Percentiles rank a stretch among this genome's conserved stretches.
These are phyloP conservation scores for Leptobrachium leishanense DNA, from an alignment of 2,113 vertebrate species.

Conservation along the genomic window DNA sequence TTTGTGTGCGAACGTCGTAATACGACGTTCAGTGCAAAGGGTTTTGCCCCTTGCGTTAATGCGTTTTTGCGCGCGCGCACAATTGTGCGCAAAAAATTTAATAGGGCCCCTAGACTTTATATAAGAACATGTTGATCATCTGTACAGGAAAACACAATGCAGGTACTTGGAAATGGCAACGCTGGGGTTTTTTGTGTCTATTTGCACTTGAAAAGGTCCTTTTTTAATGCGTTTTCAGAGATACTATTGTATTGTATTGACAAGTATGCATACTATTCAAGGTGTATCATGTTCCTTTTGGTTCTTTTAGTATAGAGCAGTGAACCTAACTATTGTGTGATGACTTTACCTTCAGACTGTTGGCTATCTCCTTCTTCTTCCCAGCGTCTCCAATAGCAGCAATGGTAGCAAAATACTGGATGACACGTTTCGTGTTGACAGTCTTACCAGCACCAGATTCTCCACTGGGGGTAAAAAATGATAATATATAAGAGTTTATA, in stretches of 20 bases:
- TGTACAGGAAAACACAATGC: too few species aligned
- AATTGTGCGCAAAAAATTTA: too few species aligned
- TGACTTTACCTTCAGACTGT: constrained; percentile 2
- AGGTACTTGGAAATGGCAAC: too few species aligned
- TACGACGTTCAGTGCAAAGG: too few species aligned
- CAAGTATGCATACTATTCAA: neutral
- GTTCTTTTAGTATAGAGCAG: too few species aligned
- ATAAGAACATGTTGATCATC: too few species aligned
- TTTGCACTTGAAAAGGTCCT: too few species aligned
- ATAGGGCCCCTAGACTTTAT: too few species aligned
- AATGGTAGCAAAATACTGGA: constrained; percentile 56
- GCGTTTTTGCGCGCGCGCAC: too few species aligned
- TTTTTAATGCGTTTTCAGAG: neutral
- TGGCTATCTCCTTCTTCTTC: constrained; percentile 7
- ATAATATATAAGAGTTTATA: neutral
- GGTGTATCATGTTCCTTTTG: too few species aligned
- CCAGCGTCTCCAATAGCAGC: constrained; percentile 42
- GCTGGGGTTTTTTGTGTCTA: neutral
- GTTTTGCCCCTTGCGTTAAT: too few species aligned
- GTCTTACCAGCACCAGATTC: constrained; percentile 64
- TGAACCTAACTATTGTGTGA: neutral
- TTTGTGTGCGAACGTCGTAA: too few species aligned
- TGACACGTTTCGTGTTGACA: constrained; percentile 63
- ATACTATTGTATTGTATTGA: neutral
- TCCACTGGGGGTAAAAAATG: constrained; percentile 45